Evolutionary conservation across 2,113 vertebrate genomes (phyloP).

Genomic region (Morone chrysops): DNA sequence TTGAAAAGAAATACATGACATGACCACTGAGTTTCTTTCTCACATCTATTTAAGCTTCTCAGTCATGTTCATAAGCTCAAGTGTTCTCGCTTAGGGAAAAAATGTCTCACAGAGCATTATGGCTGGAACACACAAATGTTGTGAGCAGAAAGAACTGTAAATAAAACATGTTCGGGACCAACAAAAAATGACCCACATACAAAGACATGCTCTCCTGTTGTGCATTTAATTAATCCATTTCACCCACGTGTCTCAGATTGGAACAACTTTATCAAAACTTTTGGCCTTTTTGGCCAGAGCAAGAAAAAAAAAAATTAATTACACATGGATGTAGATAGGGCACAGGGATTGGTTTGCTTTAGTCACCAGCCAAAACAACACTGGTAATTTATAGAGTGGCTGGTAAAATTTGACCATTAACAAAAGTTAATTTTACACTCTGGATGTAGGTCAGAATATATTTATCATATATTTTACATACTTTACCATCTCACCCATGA

Average conservation of each 20-base stretch:
- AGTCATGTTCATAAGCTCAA: conserved; percentile 29
- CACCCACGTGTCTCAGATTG: conserved; percentile 54
- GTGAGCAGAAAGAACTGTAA: conserved; percentile 23
- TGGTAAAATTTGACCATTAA: too few species aligned
- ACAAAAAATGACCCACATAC: conserved; percentile 38
- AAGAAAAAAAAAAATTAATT: conserved; percentile 2
- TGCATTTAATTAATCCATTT: conserved; percentile 39
- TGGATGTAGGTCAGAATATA: conserved; percentile 31
- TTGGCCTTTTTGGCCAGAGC: neutral
- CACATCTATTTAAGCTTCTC: conserved; percentile 33
- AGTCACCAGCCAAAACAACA: too few species aligned
- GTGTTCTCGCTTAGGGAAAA: neutral
- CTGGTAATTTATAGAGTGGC: too few species aligned
- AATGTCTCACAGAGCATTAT: neutral
- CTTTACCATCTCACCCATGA: conserved; percentile 6
- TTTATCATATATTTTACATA: conserved; percentile 43
- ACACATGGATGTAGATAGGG: neutral
- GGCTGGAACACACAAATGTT: neutral
- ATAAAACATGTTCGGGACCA: conserved; percentile 47
- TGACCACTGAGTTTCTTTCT: conserved; percentile 15
- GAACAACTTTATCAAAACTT: conserved; percentile 49
- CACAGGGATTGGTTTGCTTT: too few species aligned
- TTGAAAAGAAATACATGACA: conserved; percentile 9
- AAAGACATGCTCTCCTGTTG: conserved; percentile 14
- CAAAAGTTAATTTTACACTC: too few species aligned